These are phyloP conservation scores for Phalanger gymnotis DNA, from an alignment of 2,797 vertebrate genomes.

Conservation along the genomic window DNA sequence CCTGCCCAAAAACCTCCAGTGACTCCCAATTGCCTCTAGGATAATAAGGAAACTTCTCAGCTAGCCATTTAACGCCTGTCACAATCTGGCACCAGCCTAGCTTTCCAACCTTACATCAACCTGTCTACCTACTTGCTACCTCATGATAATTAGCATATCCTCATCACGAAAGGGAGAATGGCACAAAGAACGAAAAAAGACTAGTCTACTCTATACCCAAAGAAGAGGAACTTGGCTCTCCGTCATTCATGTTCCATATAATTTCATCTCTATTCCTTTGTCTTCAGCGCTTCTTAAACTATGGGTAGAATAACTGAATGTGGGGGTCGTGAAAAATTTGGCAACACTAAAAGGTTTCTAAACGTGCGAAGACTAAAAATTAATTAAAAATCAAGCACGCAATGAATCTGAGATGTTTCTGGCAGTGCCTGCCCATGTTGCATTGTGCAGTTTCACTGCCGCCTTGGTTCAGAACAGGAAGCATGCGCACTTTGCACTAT, in stretches of 20 bases:
- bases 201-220: neutral
- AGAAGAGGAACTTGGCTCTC: neutral
- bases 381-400: too few relatives aligned
- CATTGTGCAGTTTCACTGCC: too few relatives aligned
- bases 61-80: neutral
- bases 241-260: neutral
- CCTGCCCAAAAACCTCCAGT: neutral
- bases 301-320: too few relatives aligned
- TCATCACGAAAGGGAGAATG: neutral
- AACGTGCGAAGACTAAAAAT: too few relatives aligned
- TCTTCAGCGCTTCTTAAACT: too few relatives aligned
- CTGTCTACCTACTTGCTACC: neutral
- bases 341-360: too few relatives aligned
- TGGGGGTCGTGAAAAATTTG: too few relatives aligned
- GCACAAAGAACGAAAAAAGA: neutral
- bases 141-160: neutral
- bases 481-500: too few relatives aligned
- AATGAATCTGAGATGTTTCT: too few relatives aligned
- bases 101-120: neutral
- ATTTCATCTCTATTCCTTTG: neutral
- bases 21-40: neutral
- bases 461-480: too few relatives aligned
- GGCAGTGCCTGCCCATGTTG: too few relatives aligned
- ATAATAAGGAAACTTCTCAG: neutral
- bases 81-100: neutral